A percentile compares a stretch with the other conserved stretches of the same genome.
Evolutionary conservation across 2,888 invertebrate species (phyloP).

Genomic region (Sipha maydis): DNA sequence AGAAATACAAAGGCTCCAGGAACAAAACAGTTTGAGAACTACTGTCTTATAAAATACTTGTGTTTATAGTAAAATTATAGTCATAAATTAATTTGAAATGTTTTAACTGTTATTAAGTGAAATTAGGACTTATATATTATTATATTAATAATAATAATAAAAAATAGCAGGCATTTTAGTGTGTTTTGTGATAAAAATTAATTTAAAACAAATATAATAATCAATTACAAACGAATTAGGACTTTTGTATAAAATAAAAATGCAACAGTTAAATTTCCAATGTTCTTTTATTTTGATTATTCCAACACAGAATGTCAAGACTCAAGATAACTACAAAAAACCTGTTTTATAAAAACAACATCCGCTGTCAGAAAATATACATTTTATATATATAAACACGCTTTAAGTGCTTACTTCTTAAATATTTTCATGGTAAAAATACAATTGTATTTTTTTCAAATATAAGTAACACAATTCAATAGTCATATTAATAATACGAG

Average conservation of each 20-base stretch:
- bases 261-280: not conserved
- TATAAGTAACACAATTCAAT: not conserved
- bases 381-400: slow-evolving; percentile 13
- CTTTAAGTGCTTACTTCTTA: not conserved
- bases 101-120: too few relatives aligned
- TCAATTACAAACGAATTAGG: not conserved
- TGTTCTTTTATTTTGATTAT: not conserved
- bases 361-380: slow-evolving; percentile 21
- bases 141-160: too few relatives aligned
- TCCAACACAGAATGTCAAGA: slow-evolving; percentile 5
- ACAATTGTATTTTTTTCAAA: slow-evolving; percentile 18
- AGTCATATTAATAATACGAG: not conserved
- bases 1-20: too few relatives aligned
- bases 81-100: too few relatives aligned
- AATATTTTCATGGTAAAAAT: not conserved
- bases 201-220: not conserved
- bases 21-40: too few relatives aligned
- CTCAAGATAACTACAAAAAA: slow-evolving; percentile 10
- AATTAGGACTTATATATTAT: too few relatives aligned
- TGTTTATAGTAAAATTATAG: too few relatives aligned
- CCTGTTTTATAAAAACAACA: slow-evolving; percentile 49
- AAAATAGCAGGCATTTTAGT: too few relatives aligned
- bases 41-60: too few relatives aligned
- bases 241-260: too few relatives aligned
- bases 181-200: too few relatives aligned